Percentiles rank a stretch among this genome's conserved stretches.
Evolutionary conservation across 2,797 vertebrate species (phyloP).

Genomic region (Trichosurus vulpecula): DNA sequence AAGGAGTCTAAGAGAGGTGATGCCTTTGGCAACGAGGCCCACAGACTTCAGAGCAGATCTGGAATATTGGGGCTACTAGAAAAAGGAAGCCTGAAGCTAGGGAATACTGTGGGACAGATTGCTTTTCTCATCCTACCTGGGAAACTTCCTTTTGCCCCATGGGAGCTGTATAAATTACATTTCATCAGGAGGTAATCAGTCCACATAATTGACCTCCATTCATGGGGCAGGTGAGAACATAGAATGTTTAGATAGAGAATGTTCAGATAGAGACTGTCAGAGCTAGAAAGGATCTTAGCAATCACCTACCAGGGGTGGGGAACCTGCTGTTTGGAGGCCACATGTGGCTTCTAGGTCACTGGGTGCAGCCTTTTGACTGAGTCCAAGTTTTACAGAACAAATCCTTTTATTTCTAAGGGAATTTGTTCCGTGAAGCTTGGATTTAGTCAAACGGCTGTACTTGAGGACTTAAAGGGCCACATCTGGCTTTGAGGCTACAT

Average conservation of each 20-base stretch:
- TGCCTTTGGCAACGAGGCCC: neutral
- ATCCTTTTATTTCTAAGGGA: too few species aligned
- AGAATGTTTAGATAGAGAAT: neutral
- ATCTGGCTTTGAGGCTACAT: too few species aligned
- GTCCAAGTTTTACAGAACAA: too few species aligned
- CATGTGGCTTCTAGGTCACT: too few species aligned
- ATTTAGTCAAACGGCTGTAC: too few species aligned
- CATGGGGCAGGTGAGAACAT: neutral
- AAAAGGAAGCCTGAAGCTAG: neutral
- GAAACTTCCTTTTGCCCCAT: neutral
- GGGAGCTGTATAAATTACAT: neutral
- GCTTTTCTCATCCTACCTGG: neutral
- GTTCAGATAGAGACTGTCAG: neutral
- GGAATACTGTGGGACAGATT: neutral
- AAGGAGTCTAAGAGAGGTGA: neutral
- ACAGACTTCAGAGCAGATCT: neutral
- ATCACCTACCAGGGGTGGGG: neutral
- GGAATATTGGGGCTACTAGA: neutral
- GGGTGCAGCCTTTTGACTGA: too few species aligned
- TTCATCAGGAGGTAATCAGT: neutral
- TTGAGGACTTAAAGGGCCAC: too few species aligned
- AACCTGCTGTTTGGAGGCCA: too few species aligned
- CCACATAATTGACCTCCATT: neutral
- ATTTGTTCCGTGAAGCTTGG: too few species aligned
- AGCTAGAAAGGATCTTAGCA: neutral